phyloP scores from a whole-genome alignment of 2,888 invertebrate species.

The Orthosia gracilis region DNA sequence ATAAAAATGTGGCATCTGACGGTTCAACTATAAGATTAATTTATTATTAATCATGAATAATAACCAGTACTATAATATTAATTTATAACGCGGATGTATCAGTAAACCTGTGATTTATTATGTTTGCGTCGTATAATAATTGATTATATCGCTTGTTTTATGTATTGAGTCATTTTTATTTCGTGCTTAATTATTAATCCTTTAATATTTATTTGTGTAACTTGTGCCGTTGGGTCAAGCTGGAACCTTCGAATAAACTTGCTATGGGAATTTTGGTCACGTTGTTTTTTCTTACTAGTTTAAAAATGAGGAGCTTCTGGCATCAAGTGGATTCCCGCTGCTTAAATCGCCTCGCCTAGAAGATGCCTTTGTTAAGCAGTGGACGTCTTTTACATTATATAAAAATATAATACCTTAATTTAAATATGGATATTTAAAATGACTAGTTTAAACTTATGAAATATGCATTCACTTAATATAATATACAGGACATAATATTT shows the following conservation, averaged over 20 bases:
- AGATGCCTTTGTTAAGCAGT: neutral
- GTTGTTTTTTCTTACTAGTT: neutral
- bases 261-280: neutral
- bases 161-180: constrained; percentile 47
- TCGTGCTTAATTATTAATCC: constrained; percentile 46
- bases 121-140: constrained; percentile 49
- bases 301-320: too few species aligned
- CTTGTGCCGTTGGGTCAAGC: neutral
- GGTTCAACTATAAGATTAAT: constrained; percentile 41
- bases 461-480: constrained; percentile 27
- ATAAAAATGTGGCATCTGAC: constrained; percentile 38
- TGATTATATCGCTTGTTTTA: constrained; percentile 58
- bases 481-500: constrained; percentile 20
- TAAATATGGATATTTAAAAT: constrained; percentile 15
- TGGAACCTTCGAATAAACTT: neutral
- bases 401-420: neutral
- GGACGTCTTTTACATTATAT: too few species aligned
- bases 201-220: constrained; percentile 30
- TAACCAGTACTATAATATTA: constrained; percentile 48
- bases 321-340: too few species aligned
- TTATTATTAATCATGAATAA: constrained; percentile 52
- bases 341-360: too few species aligned
- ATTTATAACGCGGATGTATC: constrained; percentile 65
- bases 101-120: constrained; percentile 62
- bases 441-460: constrained; percentile 4